These are phyloP conservation scores for Phasia obesa DNA, from an alignment of 2,888 invertebrate species.

Conservation along the genomic window DNA sequence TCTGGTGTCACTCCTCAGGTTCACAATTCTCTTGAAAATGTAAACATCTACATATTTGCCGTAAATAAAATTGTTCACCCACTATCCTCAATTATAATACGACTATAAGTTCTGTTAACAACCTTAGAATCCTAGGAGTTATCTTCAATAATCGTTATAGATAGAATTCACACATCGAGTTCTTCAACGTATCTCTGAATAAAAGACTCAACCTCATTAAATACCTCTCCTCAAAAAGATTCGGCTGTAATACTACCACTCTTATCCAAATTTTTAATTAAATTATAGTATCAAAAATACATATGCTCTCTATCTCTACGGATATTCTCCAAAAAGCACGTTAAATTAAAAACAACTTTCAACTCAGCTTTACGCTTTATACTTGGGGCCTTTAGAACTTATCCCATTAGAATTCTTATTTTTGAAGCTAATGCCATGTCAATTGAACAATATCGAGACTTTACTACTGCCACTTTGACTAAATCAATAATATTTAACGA, in stretches of 20 bases:
- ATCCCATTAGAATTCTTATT: conserved; percentile 53
- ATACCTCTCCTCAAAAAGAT: conserved; percentile 44
- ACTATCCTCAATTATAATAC: not conserved
- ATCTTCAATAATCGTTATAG: conserved; percentile 67
- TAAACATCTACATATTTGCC: not conserved
- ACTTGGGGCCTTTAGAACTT: conserved; percentile 38
- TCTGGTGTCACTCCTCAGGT: not conserved
- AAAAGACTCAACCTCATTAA: conserved; percentile 62
- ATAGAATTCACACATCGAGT: no score
- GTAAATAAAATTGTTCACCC: not conserved
- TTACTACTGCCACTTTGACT: no score
- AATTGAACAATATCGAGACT: not conserved
- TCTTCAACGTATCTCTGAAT: no score
- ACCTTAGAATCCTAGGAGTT: conserved; percentile 57
- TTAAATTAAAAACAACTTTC: conserved; percentile 35
- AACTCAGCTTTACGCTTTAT: conserved; percentile 39
- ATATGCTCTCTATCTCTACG: conserved; percentile 36
- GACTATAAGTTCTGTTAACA: not conserved
- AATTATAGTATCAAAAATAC: conserved; percentile 43
- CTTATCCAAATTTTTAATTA: conserved; percentile 38
- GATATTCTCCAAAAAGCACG: conserved; percentile 9
- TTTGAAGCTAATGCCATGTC: conserved; percentile 31
- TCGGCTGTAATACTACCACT: conserved; percentile 24
- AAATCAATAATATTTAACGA: no score
- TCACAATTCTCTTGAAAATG: not conserved